phyloP scores from a whole-genome alignment of 2,888 invertebrate genomes.

The Druceiella hillmani region DNA sequence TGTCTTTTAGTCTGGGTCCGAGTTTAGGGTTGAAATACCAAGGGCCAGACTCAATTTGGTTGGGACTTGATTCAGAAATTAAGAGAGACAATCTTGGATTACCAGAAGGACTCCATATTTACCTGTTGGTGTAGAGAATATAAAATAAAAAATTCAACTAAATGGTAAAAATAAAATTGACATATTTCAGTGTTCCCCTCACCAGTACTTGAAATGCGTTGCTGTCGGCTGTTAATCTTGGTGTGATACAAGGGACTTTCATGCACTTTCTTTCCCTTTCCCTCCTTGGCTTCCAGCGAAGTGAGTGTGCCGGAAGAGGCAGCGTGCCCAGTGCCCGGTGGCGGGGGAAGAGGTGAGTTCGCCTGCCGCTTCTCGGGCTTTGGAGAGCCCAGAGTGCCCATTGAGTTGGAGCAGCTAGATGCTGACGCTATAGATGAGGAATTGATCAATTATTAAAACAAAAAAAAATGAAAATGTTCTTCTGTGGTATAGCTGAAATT shows the following conservation, averaged over 20 bases:
- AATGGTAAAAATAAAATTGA: too few relatives aligned
- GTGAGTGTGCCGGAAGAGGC: conserved; percentile 17
- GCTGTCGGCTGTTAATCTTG: conserved; percentile 30
- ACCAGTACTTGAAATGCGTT: conserved; percentile 47
- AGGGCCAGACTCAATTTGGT: too few relatives aligned
- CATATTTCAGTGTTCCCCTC: conserved; percentile 4
- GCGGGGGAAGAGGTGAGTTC: conserved; percentile 82
- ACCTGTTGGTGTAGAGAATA: too few relatives aligned
- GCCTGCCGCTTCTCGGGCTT: conserved; percentile 88
- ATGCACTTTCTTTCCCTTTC: conserved; percentile 11
- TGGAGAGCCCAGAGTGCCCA: conserved; percentile 75
- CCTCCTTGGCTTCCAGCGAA: conserved; percentile 16
- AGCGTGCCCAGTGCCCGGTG: conserved; percentile 51
- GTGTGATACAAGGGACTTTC: conserved; percentile 16
- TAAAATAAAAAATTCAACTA: too few relatives aligned
- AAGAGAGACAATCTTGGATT: too few relatives aligned
- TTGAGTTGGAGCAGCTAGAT: conserved; percentile 64
- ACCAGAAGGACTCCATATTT: too few relatives aligned
- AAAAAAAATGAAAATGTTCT: background rate
- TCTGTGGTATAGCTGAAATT: too few relatives aligned
- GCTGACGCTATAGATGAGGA: conserved; percentile 56
- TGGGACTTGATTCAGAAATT: too few relatives aligned
- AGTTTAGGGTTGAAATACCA: too few relatives aligned
- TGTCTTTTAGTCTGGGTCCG: too few relatives aligned
- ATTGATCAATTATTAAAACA: background rate